A percentile compares a stretch with the other conserved stretches of the same genome.
Conservation (phyloP, 2,113 vertebrate species). For the Daphoenositta chrysoptera region DNA sequence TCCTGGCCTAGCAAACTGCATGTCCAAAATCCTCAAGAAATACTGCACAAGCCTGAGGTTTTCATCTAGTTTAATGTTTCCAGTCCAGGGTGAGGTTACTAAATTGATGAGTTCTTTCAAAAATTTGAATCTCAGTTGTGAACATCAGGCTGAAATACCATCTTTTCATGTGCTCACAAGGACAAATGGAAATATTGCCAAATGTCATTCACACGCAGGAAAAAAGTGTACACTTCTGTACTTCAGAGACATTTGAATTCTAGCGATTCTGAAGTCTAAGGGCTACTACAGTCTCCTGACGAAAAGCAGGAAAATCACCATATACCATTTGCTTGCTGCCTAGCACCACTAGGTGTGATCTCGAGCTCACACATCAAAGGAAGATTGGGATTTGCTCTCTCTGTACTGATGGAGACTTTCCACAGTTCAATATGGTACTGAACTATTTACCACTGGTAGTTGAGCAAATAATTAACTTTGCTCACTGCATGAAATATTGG, state of each 20-base stretch:
- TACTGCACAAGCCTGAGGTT: background rate
- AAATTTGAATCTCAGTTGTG: background rate
- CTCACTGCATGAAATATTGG: background rate
- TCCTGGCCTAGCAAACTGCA: background rate
- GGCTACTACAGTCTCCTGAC: background rate
- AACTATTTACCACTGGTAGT: background rate
- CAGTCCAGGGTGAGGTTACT: background rate
- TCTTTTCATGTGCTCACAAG: background rate
- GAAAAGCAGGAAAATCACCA: background rate
- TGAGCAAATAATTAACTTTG: background rate
- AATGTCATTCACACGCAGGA: accelerated
- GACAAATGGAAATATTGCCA: background rate
- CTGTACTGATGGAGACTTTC: background rate
- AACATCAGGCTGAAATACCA: background rate
- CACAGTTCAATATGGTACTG: background rate
- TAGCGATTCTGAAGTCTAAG: background rate
- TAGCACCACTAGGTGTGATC: background rate
- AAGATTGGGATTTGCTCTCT: background rate
- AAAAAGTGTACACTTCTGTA: background rate
- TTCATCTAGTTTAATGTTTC: background rate
- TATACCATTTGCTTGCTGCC: background rate
- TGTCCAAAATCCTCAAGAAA: background rate
- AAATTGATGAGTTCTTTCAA: background rate
- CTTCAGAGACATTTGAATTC: background rate
- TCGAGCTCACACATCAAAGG: background rate